phyloP scores from a whole-genome alignment of 2,113 vertebrate species.

The Otus sunia region DNA sequence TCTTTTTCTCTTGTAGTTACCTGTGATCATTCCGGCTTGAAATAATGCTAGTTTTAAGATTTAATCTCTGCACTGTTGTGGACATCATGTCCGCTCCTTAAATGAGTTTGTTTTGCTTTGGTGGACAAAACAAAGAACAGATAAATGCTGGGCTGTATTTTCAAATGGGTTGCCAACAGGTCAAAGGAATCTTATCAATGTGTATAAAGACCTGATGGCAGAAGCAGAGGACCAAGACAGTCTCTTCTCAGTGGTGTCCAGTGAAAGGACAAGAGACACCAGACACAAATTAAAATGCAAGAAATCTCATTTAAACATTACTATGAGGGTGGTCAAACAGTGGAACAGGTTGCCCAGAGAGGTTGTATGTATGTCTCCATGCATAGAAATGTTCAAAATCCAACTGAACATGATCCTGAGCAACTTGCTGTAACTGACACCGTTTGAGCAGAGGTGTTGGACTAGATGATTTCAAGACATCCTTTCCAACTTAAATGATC shows the following conservation, averaged over 20 bases:
- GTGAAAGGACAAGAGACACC: neutral
- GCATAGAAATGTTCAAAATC: neutral
- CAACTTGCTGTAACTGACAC: neutral
- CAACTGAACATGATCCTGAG: neutral
- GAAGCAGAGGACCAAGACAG: neutral
- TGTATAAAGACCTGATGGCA: neutral
- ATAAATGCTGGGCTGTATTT: neutral
- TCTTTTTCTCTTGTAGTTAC: neutral
- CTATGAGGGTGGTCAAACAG: neutral
- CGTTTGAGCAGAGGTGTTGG: neutral
- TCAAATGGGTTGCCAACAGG: neutral
- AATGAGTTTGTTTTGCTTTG: neutral
- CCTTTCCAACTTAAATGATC: neutral
- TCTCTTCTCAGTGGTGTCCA: neutral
- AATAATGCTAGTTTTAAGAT: neutral
- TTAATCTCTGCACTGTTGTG: neutral
- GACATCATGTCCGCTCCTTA: neutral
- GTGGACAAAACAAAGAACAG: neutral
- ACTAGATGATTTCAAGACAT: neutral
- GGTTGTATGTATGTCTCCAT: neutral
- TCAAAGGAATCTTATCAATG: neutral
- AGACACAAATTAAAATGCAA: neutral
- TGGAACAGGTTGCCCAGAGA: neutral
- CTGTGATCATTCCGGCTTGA: neutral
- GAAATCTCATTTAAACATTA: neutral